Evolutionary conservation across 2,113 vertebrate genomes (phyloP), one percentile per base, ranked within the genome.

Genomic region (Burhinus bistriatus): DNA sequence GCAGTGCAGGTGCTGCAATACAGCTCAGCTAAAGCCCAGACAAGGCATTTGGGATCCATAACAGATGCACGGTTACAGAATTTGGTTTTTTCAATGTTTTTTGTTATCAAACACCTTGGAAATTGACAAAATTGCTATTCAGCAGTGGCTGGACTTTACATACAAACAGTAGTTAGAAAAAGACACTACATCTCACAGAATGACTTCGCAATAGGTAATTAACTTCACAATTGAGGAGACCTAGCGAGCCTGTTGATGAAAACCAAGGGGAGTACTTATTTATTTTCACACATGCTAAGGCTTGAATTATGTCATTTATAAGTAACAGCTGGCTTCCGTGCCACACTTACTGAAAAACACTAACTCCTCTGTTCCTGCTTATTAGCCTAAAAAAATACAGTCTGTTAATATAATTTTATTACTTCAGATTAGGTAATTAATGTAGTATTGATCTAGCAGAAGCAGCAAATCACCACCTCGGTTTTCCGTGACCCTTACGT

Each of bases 251-350:
- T 62, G 34, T 8, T 66, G 55, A 77, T 66, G 51, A 77, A 95
- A 95, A 77, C 16, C 32, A 94, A 85, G 12, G n/a, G 36, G 21
- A 84, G 29, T 26, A 72, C 45, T 94, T 90, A 86, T 81, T 92
- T 95, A 80, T 93, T 94, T 95, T 93, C 73, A 84, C 69, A 66
- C 69, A 84, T 17, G 30, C 65, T 62, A 70, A 42, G 29, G 54
- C 59, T 84, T 96, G 64, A 96, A 96, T 94, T 85, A 89, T 21
- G 25, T 91, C 44, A 90, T 85, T 97, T 85, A n/a, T 73, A 91
- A 95, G 38, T 73, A 96, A 91, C 70, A 94, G 77, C 69, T 79
- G 93, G 78, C 83, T 91, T 88, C 78, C 0, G 2, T 61, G 70
- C 73, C 52, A 64, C 30, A 61, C 29, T 78, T 84, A 69, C 30